phyloP scores from a whole-genome alignment of 2,888 invertebrate genomes.

The Argyresthia albistria region DNA sequence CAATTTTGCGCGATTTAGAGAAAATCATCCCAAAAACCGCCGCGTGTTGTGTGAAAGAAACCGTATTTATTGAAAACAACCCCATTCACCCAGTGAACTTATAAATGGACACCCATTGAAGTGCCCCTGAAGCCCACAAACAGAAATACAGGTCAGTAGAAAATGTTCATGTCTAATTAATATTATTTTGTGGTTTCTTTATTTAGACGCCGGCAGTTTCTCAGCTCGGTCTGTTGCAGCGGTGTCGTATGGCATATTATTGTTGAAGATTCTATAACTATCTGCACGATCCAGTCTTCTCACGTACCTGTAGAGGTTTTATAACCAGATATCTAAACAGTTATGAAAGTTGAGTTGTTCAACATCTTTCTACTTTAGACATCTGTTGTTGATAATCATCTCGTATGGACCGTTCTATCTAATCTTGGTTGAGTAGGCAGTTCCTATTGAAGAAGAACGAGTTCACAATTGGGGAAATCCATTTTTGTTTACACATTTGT shows the following conservation, averaged over 20 bases:
- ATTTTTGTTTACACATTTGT: too few relatives aligned
- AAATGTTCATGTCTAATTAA: slow-evolving; percentile 29
- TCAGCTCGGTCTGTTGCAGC: slow-evolving; percentile 33
- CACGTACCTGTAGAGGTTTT: background rate
- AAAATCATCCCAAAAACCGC: slow-evolving; percentile 45
- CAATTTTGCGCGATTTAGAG: slow-evolving; percentile 34
- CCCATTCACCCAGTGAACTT: slow-evolving; percentile 36
- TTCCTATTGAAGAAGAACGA: too few relatives aligned
- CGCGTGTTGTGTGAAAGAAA: slow-evolving; percentile 54
- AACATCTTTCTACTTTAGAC: too few relatives aligned
- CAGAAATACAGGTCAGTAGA: slow-evolving; percentile 44
- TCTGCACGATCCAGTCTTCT: background rate
- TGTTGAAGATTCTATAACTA: too few relatives aligned
- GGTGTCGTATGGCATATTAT: slow-evolving; percentile 39
- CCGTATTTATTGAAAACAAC: slow-evolving; percentile 35
- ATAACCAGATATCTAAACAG: background rate
- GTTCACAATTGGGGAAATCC: too few relatives aligned
- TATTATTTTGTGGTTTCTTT: slow-evolving; percentile 49
- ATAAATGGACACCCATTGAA: slow-evolving; percentile 37
- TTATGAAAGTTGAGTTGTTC: too few relatives aligned
- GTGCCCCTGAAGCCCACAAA: slow-evolving; percentile 23
- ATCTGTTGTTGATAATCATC: too few relatives aligned
- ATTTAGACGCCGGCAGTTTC: slow-evolving; percentile 42
- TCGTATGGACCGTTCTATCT: too few relatives aligned
- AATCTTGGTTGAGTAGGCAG: too few relatives aligned